Percentiles rank a stretch among this genome's conserved stretches.
phyloP scores from a whole-genome alignment of 1,140 invertebrate species.

The Lithobius niger region DNA sequence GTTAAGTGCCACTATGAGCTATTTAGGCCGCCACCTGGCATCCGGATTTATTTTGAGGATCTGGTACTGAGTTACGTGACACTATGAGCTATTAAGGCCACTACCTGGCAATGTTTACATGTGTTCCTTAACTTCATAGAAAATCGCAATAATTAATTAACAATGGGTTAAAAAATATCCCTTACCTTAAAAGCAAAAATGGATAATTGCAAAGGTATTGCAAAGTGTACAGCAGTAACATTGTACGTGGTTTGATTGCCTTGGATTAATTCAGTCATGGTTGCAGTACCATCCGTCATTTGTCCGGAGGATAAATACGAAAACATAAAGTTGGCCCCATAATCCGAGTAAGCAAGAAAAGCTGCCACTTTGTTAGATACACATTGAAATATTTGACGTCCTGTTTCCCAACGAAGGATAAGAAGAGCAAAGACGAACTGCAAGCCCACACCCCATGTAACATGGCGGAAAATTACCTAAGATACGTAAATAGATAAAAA shows the following conservation, averaged over 20 bases:
- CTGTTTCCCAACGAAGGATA: slow-evolving; percentile 68
- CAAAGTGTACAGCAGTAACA: background rate
- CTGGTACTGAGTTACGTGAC: too few species aligned
- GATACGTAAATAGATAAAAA: slow-evolving; percentile 17
- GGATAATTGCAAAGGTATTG: background rate
- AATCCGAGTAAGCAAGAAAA: slow-evolving; percentile 62
- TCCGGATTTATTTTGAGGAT: too few species aligned
- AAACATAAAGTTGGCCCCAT: slow-evolving; percentile 74
- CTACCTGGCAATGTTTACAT: too few species aligned
- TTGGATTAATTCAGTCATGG: background rate
- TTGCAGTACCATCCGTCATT: background rate
- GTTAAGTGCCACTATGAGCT: too few species aligned
- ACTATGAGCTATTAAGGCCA: too few species aligned
- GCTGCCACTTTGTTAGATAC: slow-evolving; percentile 53
- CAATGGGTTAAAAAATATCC: too few species aligned
- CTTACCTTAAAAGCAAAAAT: slow-evolving; percentile 2
- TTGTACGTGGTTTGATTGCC: background rate
- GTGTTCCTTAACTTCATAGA: too few species aligned
- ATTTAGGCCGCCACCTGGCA: too few species aligned
- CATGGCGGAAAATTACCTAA: slow-evolving; percentile 57
- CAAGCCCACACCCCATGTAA: slow-evolving; percentile 63
- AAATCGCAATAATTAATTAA: too few species aligned
- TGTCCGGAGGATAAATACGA: slow-evolving; percentile 49
- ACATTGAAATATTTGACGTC: slow-evolving; percentile 63
- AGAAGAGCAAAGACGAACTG: slow-evolving; percentile 78